phyloP scores from a whole-genome alignment of 2,797 vertebrate genomes.

The Hybognathus amarus region DNA sequence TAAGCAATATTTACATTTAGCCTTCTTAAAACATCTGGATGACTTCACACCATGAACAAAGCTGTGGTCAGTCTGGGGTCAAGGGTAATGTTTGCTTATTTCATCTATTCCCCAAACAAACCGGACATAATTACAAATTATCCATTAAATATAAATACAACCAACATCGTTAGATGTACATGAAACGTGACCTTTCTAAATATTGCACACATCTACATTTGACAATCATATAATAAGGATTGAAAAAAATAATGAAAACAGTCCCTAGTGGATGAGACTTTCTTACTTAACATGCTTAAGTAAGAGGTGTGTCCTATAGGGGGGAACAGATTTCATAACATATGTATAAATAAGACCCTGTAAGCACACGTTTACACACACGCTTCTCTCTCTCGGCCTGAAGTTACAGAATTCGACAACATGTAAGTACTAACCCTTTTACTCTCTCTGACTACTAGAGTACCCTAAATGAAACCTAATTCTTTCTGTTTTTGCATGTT shows the following conservation, averaged over 20 bases:
- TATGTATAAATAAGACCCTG: conserved; percentile 24
- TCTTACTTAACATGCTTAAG: conserved; percentile 39
- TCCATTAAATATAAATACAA: neutral
- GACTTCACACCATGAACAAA: neutral
- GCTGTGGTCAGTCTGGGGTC: neutral
- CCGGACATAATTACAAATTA: neutral
- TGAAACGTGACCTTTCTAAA: neutral
- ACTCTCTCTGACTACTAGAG: neutral
- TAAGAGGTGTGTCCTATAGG: conserved; percentile 16
- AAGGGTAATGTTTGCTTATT: conserved; percentile 10
- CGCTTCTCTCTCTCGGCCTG: neutral
- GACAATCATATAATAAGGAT: neutral
- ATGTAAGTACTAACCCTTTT: conserved; percentile 22
- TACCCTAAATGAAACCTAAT: neutral
- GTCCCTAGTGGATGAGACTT: conserved; percentile 21
- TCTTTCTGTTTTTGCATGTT: conserved; percentile 1
- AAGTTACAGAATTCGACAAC: neutral
- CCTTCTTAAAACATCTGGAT: conserved; percentile 29
- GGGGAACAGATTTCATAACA: conserved; percentile 33
- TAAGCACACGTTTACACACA: neutral
- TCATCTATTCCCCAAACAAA: neutral
- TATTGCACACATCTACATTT: neutral
- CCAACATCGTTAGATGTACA: neutral
- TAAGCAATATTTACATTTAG: conserved; percentile 5
- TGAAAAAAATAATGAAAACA: neutral